Base-by-base conservation (phyloP, 2,888 invertebrate genomes). In the Diplolepis rosae region DNA sequence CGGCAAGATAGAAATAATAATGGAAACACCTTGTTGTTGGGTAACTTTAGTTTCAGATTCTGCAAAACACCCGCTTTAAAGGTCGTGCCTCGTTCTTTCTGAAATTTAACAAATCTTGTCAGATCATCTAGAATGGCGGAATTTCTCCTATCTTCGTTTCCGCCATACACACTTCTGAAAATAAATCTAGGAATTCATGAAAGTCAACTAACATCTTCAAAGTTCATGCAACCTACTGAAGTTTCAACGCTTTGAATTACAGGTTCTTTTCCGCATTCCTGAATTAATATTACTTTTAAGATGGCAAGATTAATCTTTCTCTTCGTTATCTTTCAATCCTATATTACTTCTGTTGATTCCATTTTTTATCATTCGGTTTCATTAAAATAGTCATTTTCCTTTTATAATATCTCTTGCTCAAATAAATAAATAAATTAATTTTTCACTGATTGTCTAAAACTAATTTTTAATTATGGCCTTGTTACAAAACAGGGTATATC, bases 141-240 rank as follows among this genome's bases (percentile, higher is more conserved):
- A 61, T 32, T 61, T 61, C 61, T 61, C 39, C 61, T 61, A 24
- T 24, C 35, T 32, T 35, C 35, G 39, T 61, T 61, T 61, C 39
- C 39, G 39, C 61, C 61, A 61, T 39, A 39, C 24, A 39, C 61
- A 24, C 61, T n/a, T 39, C 61, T 61, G n/a, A n/a, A 61, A 61
- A 24, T 24, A 61, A 35, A 56, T 32, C 32, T 24, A 35, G 61
- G 24, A 61, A 61, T 61, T 61, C 61, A 61, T 61, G 61, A 61
- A 61, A 61, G 39, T 61, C 61, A 61, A 61, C 39, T 39, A 39
- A 32, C 56, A 35, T 56, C 56, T 30, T 32, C 32, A 39, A 61
- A 61, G 61, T 61, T 61, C 39, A 61, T n/a, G 61, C 27, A 39
- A 61, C 39, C 61, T 35, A 6, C 22, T 61, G 61, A 61, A 61